Base-by-base conservation (phyloP, 2,797 vertebrate genomes). In the Ptychobarbus kaznakovi region DNA sequence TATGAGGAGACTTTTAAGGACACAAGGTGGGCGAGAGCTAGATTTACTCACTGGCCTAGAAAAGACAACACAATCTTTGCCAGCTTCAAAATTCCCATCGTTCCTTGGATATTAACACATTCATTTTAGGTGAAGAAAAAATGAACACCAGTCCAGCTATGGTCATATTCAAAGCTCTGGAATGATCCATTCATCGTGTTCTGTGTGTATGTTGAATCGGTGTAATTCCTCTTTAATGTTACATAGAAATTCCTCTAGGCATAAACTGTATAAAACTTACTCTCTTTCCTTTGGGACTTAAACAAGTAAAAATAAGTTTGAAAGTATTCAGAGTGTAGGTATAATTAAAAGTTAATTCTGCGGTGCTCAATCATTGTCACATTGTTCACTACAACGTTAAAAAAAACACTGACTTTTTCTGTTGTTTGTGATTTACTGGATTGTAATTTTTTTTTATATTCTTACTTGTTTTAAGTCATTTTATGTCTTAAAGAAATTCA, bases 81-180 rank as follows among this genome's bases (percentile, higher is more conserved):
- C 68, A 86, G 74, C 4, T 42, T 82, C 73, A 82, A 84, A 79
- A 91, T 90, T 87, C 89, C 56, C 65, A 69, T 58, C 87, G 87
- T 90, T 89, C 83, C 85, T 42, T 49, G 42, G 81, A 89, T 87
- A 82, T 82, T 80, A 88, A 84, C 74, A 53, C 84, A 75, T 80
- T 65, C 20, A 66, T 85, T 83, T 87, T 74, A 84, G 76, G 84
- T 81, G 74, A 84, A 82, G 28, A 58, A 38, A 38, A 51, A 61
- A 25, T 16, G n/a, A 56, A 8, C 75, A 83, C 22, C 79, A 79
- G 72, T 74, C 87, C 89, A 72, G 87, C 87, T 89, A 85, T 81
- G 85, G 85, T 88, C 70, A 87, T 82, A 53, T 83, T 85, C 58
- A 56, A 56, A 80, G 75, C 70, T 66, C 32, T 20, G 13, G 44